A percentile compares a stretch with the other conserved stretches of the same genome.
Evolutionary conservation across 1,140 invertebrate genomes (phyloP).

Genomic region (Drosophila ironensis): DNA sequence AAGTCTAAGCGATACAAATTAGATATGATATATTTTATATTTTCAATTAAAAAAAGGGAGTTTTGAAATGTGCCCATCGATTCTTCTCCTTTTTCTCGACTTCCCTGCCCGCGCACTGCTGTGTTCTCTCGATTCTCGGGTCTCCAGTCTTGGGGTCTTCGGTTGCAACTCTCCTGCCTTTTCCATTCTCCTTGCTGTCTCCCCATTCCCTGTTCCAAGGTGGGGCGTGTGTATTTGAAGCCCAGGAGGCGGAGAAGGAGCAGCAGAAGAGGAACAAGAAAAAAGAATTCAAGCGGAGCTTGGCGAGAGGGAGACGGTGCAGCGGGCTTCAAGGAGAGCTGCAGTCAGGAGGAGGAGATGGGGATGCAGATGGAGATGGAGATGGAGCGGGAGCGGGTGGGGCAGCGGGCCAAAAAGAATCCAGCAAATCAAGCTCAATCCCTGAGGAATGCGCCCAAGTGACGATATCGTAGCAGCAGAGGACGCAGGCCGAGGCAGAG

Average conservation of each 20-base stretch:
- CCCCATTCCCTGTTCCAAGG: constrained; percentile 13
- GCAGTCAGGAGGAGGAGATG: no score
- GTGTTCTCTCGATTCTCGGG: constrained; percentile 9
- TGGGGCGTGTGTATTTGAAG: constrained; percentile 60
- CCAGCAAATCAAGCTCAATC: constrained; percentile 81
- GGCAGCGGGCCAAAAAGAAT: constrained; percentile 66
- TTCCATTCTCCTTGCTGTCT: not conserved
- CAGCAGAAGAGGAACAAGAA: constrained; percentile 30
- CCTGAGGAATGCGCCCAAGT: constrained; percentile 80
- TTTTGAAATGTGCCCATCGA: no score
- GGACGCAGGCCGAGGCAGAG: constrained; percentile 22
- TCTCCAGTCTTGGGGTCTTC: constrained; percentile 5
- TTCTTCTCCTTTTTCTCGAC: not conserved
- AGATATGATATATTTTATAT: no score
- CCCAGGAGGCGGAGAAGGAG: constrained; percentile 19
- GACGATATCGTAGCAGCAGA: constrained; percentile 79
- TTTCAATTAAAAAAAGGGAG: no score
- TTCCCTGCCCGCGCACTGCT: no score
- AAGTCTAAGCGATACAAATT: no score
- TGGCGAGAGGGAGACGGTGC: constrained; percentile 15
- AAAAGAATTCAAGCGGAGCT: constrained; percentile 55
- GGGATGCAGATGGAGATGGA: constrained; percentile 3
- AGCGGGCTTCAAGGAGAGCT: no score
- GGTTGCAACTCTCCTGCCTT: constrained; percentile 1
- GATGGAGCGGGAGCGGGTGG: constrained; percentile 2